Evolutionary conservation across 2,113 vertebrate genomes (phyloP), one percentile per base, ranked within the genome.

Genomic region (Xenopus laevis): DNA sequence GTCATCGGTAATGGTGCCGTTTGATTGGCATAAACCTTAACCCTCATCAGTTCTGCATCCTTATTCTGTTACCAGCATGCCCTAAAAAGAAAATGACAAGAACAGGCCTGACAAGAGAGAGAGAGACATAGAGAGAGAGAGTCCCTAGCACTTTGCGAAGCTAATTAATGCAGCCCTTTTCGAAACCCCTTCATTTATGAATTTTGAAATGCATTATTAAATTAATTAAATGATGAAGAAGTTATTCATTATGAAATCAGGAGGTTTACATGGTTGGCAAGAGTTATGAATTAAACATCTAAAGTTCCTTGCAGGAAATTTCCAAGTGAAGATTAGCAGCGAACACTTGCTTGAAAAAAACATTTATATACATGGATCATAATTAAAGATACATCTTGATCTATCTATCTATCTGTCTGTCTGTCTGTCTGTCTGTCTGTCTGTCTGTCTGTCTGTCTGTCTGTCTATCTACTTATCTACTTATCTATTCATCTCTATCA

Each of bases 231-330:
- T 94, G 95, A 97, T 96, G 96, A 98, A 95, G 96, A 40, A 98
- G 97, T 98, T 97, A 96, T 95, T 98, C 96, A 98, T 97, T 98
- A 98, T 96, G 94, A 96, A 98, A 98, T 96, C 95, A 96, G 95
- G 95, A 97, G 95, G 95, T 96, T 98, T 98, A 96, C 95, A 98
- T 97, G 96, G 96, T 95, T 98, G 96, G 96, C 94, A 96, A 96
- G 90, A 90, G 97, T 95, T 95, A 99, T 99, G 96, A 98, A 99
- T 99, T 98, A 99, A 98, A 99, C 97, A 99, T 98, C 96, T 92
- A 92, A 98, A 96, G 95, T 97, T 98, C 93, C 90, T 95, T 84
- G 88, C 93, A 94, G 94, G 94, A 97, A 94, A 97, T 93, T 50
- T 94, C 93, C 93, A 87, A 93, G 93, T 88, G 86, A 85, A 84